Percentiles rank a stretch among this genome's conserved stretches.
Conservation (phyloP, 2,797 vertebrate genomes). For the Chaetodon trifasciatus region DNA sequence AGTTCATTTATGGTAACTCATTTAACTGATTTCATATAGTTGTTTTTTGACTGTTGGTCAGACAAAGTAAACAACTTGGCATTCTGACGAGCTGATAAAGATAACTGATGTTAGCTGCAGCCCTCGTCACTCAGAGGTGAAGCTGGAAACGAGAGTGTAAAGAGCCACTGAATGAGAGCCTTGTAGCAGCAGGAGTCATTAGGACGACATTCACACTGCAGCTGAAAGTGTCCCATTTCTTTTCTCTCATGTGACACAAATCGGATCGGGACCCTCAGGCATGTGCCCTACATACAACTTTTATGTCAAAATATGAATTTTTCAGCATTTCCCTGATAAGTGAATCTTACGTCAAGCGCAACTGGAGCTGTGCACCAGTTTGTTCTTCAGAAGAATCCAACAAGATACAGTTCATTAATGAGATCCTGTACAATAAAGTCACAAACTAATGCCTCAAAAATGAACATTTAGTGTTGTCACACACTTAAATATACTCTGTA, state of each 20-base stretch:
- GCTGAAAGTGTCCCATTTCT: conserved; percentile 51
- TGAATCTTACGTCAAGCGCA: conserved; percentile 4
- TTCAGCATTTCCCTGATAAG: conserved; percentile 16
- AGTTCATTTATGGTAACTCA: not conserved
- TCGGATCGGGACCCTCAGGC: conserved; percentile 52
- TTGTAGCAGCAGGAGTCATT: conserved; percentile 25
- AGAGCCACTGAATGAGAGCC: not conserved
- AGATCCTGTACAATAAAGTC: not conserved
- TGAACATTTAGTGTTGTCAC: too few relatives aligned
- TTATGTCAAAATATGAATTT: conserved; percentile 47
- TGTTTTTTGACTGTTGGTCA: not conserved
- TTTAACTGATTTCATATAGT: not conserved
- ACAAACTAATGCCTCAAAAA: not conserved
- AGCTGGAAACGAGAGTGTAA: not conserved
- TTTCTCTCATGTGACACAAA: conserved; percentile 42
- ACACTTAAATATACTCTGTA: not conserved
- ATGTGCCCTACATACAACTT: conserved; percentile 64
- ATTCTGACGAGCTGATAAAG: not conserved
- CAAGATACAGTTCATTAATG: not conserved
- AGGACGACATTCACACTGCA: not conserved
- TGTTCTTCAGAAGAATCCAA: not conserved
- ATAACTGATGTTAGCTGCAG: not conserved
- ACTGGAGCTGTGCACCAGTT: conserved; percentile 2
- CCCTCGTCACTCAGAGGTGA: not conserved
- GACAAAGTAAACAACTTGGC: not conserved